Evolutionary conservation across 1,140 invertebrate species (phyloP), one percentile per base, ranked within the genome.

Genomic region (Sycophila sp.): DNA sequence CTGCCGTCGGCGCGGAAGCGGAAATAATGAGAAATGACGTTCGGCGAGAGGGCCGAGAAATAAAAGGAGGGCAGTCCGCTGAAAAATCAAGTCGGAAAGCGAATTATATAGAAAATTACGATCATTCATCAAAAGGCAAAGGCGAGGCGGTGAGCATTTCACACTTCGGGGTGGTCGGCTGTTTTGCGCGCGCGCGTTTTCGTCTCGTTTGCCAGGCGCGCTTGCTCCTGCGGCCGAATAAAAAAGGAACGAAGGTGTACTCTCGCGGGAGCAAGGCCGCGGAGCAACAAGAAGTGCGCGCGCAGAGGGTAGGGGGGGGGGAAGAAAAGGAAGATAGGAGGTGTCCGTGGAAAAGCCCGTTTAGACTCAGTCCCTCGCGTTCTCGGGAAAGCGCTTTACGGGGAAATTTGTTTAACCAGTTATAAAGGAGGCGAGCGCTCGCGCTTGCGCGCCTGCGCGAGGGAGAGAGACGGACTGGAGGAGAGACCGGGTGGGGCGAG

Each of bases 391-490:
- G 3, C 10, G 2, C 28, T 49, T 63, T 63, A 63, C 19, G 11
- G 24, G 19, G 15, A 63, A 63, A 63, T 63, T 63, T 63, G 45
- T 63, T 32, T 45, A 36, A 64, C 11, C 17, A 17, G 11, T 36
- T 15, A 24, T 13, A 15, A 51, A 53, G 5, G 26, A 8, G 17
- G 17, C 8, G 3, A n/a, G n/a, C 1, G 4, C 13, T 4, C n/a
- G 7, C 17, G 17, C 28, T 15, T 47, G 5, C 42, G 11, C 11
- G 13, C 15, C 17, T 19, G 26, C 8, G 51, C 2, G 1, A 2
- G n/a, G 4, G 4, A 17, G 28, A 1, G 7, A 11, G 30, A 1
- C 32, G 19, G 15, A 22, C 0, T 15, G 32, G 19, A 11, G 0
- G 32, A 3, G 38, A 17, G n/a, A n/a, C 40, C 40, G 40, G 6